Base-by-base conservation (phyloP, 2,888 invertebrate genomes). In the Tipula unca region DNA sequence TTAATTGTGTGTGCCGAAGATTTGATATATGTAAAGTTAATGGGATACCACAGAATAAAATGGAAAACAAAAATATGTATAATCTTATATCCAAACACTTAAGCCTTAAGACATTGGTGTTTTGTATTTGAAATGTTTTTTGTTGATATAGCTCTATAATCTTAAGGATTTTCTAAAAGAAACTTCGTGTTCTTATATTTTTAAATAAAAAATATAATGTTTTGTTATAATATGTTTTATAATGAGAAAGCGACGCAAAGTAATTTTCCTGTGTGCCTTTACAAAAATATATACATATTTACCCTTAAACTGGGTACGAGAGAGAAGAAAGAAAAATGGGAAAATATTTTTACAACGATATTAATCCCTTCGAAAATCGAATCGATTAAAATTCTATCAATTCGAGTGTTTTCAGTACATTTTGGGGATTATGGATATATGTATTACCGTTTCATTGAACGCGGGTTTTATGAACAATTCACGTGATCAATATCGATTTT, bases 361-460 rank as follows among this genome's bases (percentile, higher is more conserved):
- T 69, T 69, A 69, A 69, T 69, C 25, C 69, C 69, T 69, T 69
- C 20, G 69, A 25, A 69, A 69, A 69, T 69, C 69, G 69, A 69
- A 69, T 69, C 69, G 69, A 69, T 69, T 69, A 69, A 69, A 69
- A 69, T 69, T 10, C 69, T 69, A 69, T 69, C 69, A 69, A 69
- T 25, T 69, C 69, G 69, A 69, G 69, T 25, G 69, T 69, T 69
- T 69, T 10, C 69, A 25, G 25, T 69, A 69, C 10, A 69, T 25
- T 69, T 69, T 69, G n/a, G 3, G 69, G 69, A 25, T 69, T 69
- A 20, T 20, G 13, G 4, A 25, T 25, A 3, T 10, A 69, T 1
- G 4, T 48, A 10, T 10, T 69, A 69, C 10, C 8, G 25, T 69
- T 69, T 69, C 69, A 69, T 25, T 69, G 1, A 69, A 48, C 48